phyloP scores from a whole-genome alignment of 2,797 vertebrate species.

The Pristis pectinata region DNA sequence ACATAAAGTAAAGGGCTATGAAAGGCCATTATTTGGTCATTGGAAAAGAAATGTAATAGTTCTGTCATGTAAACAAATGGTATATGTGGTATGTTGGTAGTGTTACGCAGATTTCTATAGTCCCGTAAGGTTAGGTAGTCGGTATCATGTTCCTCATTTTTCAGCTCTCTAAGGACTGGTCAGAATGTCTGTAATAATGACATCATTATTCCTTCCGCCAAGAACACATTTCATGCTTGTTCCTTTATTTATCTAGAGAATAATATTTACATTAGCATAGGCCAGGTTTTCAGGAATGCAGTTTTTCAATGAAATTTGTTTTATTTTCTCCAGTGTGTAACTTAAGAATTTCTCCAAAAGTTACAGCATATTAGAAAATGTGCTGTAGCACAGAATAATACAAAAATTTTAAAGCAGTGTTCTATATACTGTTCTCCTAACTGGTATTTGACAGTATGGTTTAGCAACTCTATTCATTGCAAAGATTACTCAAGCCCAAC shows the following conservation, averaged over 20 bases:
- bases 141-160: conserved; percentile 21
- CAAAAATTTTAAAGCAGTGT: neutral
- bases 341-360: neutral
- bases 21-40: conserved; percentile 21
- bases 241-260: conserved; percentile 24
- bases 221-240: conserved; percentile 16
- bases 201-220: conserved; percentile 21
- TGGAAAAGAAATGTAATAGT: conserved; percentile 32
- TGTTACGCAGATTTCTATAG: conserved; percentile 1
- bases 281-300: neutral
- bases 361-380: neutral
- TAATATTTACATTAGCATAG: conserved; percentile 24
- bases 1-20: neutral
- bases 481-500: neutral
- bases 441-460: neutral
- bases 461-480: neutral
- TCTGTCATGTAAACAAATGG: conserved; percentile 33
- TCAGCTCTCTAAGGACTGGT: neutral
- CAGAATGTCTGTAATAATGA: conserved; percentile 24
- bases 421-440: neutral
- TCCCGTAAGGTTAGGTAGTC: conserved; percentile 1
- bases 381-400: neutral
- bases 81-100: conserved; percentile 8
- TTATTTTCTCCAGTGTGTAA: neutral
- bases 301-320: conserved; percentile 11